A percentile compares a stretch with the other conserved stretches of the same genome.
These are phyloP conservation scores for Stenopsyche tienmushanensis DNA, from an alignment of 1,140 invertebrate species.

Conservation along the genomic window DNA sequence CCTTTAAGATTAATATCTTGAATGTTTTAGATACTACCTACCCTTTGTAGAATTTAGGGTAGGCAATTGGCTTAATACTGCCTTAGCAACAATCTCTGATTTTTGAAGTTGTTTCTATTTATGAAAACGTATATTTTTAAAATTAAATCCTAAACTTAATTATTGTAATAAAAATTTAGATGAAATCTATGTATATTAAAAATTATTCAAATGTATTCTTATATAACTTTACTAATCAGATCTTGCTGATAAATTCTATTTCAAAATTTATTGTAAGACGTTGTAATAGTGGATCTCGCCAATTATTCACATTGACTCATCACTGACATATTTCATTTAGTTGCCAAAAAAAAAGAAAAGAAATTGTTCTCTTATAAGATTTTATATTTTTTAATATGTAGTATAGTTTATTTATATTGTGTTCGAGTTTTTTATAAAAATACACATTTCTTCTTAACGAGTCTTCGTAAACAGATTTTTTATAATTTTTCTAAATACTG, in stretches of 20 bases:
- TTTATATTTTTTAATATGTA: constrained; percentile 2
- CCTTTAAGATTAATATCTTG: constrained; percentile 37
- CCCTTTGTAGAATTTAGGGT: constrained; percentile 25
- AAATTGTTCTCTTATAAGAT: not conserved
- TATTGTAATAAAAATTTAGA: constrained; percentile 10
- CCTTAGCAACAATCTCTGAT: constrained; percentile 37
- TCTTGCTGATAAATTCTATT: not conserved
- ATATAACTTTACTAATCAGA: constrained; percentile 18
- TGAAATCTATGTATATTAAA: constrained; percentile 12
- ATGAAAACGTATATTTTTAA: too few relatives aligned
- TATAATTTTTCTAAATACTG: constrained; percentile 6
- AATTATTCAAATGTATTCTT: constrained; percentile 22
- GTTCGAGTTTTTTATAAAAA: not conserved
- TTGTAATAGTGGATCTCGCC: constrained; percentile 9
- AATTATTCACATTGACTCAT: not conserved
- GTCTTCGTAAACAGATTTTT: not conserved
- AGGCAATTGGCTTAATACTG: constrained; percentile 35
- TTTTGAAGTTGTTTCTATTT: constrained; percentile 18
- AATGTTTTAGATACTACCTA: constrained; percentile 25
- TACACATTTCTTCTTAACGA: not conserved
- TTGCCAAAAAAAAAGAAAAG: not conserved
- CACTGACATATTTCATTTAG: not conserved
- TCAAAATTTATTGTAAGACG: not conserved
- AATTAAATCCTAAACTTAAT: too few relatives aligned
- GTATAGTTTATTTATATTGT: not conserved